Base-by-base conservation (phyloP, 64 coral and sea anemone genomes). In the Montipora sp. region DNA sequence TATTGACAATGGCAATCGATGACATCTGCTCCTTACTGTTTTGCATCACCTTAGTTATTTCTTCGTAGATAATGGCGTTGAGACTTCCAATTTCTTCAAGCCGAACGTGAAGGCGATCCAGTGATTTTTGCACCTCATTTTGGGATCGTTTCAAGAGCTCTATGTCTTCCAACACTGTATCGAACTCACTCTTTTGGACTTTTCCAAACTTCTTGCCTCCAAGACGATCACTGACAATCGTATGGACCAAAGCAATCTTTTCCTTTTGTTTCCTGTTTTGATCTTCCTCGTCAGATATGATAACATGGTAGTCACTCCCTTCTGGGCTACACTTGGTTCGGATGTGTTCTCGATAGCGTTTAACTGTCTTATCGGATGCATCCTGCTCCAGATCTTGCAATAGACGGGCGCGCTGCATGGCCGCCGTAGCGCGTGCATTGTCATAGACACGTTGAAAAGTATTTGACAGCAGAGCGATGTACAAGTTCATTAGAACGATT, bases 371-470 rank as follows among this genome's bases (percentile, higher is more conserved):
- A 8, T 81, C 47, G 59, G 94, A 95, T 44, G 94, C 94, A 6
- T 46, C 49, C 27, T 83, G 63, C 45, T 92, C 94, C 1, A 95
- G 51, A 66, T 85, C 55, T 72, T 95, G 94, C 18, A 95, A 53
- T 27, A 95, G 90, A 60, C 89, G 91, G 57, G 92, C 95, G 18
- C 95, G 95, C 45, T 96, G 81, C 86, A 96, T 96, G 2, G 91
- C 89, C 47, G 95, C 95, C 47, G 92, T 94, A 59, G 95, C 95
- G 1, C 80, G 92, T 24, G 95, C 95, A 47, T 96, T 96, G 72
- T 96, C 95, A 73, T 87, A 93, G 11, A 96, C 95, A 44, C 92
- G 92, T 59, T 96, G 95, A 77, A 96, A 96, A 8, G 95, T 96
- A 71, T 96, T 90, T 3, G 95, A 87, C 88, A 96, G 71, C 2